Conservation (phyloP, 2,113 vertebrate genomes). For the Glaucomys volans region DNA sequence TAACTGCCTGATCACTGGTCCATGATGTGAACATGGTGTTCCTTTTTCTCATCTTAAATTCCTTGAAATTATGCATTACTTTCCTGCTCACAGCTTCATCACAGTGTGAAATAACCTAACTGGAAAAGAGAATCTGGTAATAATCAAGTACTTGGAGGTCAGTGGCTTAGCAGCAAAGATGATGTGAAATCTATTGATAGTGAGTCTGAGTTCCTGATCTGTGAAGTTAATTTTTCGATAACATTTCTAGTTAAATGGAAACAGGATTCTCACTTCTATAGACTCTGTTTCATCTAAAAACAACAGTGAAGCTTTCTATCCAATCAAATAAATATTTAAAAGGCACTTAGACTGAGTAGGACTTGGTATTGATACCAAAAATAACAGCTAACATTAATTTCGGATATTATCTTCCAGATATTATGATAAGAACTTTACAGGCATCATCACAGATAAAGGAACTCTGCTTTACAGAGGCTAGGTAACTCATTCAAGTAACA, state of each 20-base stretch:
- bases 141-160: conserved; percentile 52
- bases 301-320: background rate
- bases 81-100: conserved; percentile 53
- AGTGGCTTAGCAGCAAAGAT: conserved; percentile 24
- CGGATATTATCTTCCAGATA: background rate
- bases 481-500: background rate
- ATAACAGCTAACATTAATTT: conserved; percentile 41
- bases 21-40: conserved; percentile 49
- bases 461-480: background rate
- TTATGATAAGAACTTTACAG: background rate
- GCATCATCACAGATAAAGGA: background rate
- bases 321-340: conserved; percentile 57
- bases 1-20: conserved; percentile 51
- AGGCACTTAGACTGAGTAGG: background rate
- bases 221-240: conserved; percentile 68
- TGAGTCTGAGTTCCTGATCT: conserved; percentile 51
- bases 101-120: conserved; percentile 71
- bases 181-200: conserved; percentile 56
- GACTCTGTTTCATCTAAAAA: conserved; percentile 46
- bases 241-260: conserved; percentile 55
- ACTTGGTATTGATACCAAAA: background rate
- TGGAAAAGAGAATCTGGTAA: conserved; percentile 46
- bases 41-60: conserved; percentile 68
- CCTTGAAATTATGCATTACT: conserved; percentile 72
- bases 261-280: background rate